phyloP scores from a whole-genome alignment of 1,140 invertebrate species.

The Agrilus planipennis region DNA sequence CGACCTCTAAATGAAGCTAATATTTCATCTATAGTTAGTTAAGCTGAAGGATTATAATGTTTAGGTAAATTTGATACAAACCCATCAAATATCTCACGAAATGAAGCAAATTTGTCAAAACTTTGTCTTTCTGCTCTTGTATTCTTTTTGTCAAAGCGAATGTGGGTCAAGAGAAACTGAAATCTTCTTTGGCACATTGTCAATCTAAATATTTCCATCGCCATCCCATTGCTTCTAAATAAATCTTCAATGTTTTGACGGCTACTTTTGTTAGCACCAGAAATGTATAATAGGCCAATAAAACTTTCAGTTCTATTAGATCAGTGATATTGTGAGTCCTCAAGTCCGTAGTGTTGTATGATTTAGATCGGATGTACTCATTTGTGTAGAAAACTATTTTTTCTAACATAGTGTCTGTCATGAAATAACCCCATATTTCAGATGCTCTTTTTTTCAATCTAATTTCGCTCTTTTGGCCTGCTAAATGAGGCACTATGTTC shows the following conservation, averaged over 20 bases:
- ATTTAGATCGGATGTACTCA: too few species aligned
- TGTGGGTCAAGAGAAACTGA: constrained; percentile 12
- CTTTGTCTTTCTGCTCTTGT: constrained; percentile 12
- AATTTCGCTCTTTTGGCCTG: too few species aligned
- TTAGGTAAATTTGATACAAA: constrained; percentile 12
- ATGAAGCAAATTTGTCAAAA: constrained; percentile 15
- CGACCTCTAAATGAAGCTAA: constrained; percentile 13
- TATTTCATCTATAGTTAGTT: constrained; percentile 18
- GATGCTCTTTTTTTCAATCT: too few species aligned
- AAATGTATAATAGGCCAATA: too few species aligned
- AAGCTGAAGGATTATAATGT: constrained; percentile 15
- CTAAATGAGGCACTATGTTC: too few species aligned
- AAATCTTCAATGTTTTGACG: constrained; percentile 6
- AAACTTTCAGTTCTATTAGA: too few species aligned
- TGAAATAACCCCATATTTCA: too few species aligned
- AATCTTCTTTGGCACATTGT: constrained; percentile 16
- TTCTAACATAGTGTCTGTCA: too few species aligned
- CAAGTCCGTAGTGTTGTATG: too few species aligned
- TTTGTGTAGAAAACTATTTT: too few species aligned
- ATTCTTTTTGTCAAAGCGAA: constrained; percentile 18
- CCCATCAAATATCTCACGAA: constrained; percentile 14
- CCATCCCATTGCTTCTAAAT: constrained; percentile 8
- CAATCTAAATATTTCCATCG: constrained; percentile 12
- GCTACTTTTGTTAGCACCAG: constrained; percentile 1
- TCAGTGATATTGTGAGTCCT: too few species aligned